phyloP scores from a whole-genome alignment of 1,140 invertebrate species.

The Meloidogyne floridensis region DNA sequence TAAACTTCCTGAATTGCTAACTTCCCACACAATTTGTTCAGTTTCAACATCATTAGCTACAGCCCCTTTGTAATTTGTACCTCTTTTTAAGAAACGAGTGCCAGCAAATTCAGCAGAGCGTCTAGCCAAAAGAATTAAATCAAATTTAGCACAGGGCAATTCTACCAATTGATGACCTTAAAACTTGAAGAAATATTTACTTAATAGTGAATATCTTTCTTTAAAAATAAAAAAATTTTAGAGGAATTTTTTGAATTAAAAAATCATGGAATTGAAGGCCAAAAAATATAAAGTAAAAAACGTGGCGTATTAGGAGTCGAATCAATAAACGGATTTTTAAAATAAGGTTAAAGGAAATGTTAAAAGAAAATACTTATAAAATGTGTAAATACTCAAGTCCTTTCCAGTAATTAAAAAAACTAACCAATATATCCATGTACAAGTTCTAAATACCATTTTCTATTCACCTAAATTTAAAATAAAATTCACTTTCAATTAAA shows the following conservation, averaged over 20 bases:
- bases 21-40: conserved; percentile 62
- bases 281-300: too few relatives aligned
- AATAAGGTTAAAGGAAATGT: too few relatives aligned
- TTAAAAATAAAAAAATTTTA: too few relatives aligned
- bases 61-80: conserved; percentile 59
- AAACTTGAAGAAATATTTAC: conserved; percentile 12
- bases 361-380: too few relatives aligned
- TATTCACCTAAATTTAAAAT: conserved; percentile 40
- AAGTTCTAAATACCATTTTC: conserved; percentile 59
- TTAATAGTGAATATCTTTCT: too few relatives aligned
- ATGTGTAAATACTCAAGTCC: too few relatives aligned
- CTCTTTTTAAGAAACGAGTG: conserved; percentile 62
- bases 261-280: too few relatives aligned
- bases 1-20: conserved; percentile 45
- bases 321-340: too few relatives aligned
- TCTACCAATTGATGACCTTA: conserved; percentile 57
- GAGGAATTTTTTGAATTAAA: too few relatives aligned
- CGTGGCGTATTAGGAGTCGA: too few relatives aligned
- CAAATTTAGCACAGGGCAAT: conserved; percentile 57
- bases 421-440: conserved; percentile 63
- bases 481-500: not conserved
- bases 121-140: conserved; percentile 56
- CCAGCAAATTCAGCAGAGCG: conserved; percentile 61
- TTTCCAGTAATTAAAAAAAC: conserved; percentile 32
- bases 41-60: conserved; percentile 66